Conservation (phyloP, 2,888 invertebrate species). For the Pimpla rufipes region DNA sequence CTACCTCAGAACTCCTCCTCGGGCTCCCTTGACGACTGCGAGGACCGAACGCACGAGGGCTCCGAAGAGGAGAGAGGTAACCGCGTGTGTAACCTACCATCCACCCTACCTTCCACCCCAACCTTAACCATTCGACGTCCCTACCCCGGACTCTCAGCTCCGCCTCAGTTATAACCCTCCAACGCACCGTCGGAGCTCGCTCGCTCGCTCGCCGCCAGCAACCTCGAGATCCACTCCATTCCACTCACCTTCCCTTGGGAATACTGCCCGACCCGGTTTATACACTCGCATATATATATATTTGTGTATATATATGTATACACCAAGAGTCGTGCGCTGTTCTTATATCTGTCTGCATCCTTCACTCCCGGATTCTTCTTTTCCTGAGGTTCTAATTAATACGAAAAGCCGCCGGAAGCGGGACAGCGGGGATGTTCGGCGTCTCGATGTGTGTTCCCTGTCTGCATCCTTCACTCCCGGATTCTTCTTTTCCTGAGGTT, state of each 20-base stretch:
- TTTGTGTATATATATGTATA: not conserved
- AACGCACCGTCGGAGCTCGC: constrained; percentile 65
- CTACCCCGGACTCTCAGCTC: constrained; percentile 5
- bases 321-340: not conserved
- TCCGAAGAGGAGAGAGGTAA: constrained; percentile 78
- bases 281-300: constrained; percentile 11
- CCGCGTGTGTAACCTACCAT: constrained; percentile 83
- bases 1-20: constrained; percentile 63
- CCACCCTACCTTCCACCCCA: constrained; percentile 69
- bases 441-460: not conserved
- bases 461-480: constrained; percentile 17
- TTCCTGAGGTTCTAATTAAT: constrained; percentile 53
- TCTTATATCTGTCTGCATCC: constrained; percentile 23
- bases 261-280: constrained; percentile 37
- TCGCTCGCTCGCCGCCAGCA: constrained; percentile 67
- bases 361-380: constrained; percentile 32
- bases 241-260: constrained; percentile 35
- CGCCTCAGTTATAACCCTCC: constrained; percentile 40
- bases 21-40: constrained; percentile 53
- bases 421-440: constrained; percentile 17
- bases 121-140: not conserved
- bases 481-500: constrained; percentile 32
- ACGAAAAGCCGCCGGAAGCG: constrained; percentile 35
- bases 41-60: constrained; percentile 57
- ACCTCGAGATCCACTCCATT: constrained; percentile 57